Conservation (phyloP, 2,113 vertebrate species). For the Hippocampus mohnikei region DNA sequence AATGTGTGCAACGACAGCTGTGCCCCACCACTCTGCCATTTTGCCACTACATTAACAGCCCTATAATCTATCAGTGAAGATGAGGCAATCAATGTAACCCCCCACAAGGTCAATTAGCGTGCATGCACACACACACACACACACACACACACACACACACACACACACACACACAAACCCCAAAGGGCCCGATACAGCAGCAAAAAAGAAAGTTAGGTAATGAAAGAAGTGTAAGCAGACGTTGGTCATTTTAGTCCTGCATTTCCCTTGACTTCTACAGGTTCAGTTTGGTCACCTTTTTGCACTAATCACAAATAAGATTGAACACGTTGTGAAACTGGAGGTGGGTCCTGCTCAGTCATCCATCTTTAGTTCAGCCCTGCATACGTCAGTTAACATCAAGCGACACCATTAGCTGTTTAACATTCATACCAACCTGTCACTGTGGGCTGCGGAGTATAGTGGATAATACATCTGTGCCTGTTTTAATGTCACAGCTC, state of each 20-base stretch:
- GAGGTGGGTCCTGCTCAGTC: background rate
- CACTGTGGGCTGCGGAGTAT: slow-evolving; percentile 4
- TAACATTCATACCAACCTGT: slow-evolving; percentile 66
- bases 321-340: background rate
- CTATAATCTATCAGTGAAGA: slow-evolving; percentile 99
- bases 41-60: slow-evolving; percentile 98
- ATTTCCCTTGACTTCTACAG: background rate
- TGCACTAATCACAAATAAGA: background rate
- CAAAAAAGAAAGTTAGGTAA: slow-evolving; percentile 6
- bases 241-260: background rate
- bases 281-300: background rate
- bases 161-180: slow-evolving; percentile 56
- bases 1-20: slow-evolving; percentile 83
- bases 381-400: slow-evolving; percentile 23
- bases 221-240: background rate
- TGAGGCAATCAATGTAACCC: slow-evolving; percentile 80
- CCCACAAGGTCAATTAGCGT: slow-evolving; percentile 95
- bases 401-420: slow-evolving; percentile 51
- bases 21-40: slow-evolving; percentile 91
- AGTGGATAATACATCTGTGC: background rate
- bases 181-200: slow-evolving; percentile 60
- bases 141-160: slow-evolving; percentile 32
- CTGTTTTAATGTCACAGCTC: background rate
- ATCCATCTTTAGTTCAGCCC: slow-evolving; percentile 46
- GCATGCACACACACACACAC: slow-evolving; percentile 63